Base-by-base conservation (phyloP, 2,888 invertebrate species). In the Xestia rhomboidea region DNA sequence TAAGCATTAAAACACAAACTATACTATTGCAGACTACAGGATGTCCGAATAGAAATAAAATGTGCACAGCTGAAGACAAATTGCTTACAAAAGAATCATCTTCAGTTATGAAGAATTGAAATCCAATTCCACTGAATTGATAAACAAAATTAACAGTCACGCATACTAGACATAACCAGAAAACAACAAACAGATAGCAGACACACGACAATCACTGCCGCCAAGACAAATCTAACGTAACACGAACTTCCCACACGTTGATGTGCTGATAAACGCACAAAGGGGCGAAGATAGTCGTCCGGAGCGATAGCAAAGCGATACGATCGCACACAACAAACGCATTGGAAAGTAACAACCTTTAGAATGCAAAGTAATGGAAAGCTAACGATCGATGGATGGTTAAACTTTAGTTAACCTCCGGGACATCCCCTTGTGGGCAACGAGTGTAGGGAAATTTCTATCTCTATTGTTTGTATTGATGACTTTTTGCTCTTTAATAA, bases 261-360 rank as follows among this genome's bases (percentile, higher is more conserved):
- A 93, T 93, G 51, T 81, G 77, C 83, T 87, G 93, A 93, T 94
- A 93, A 92, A 87, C 87, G 89, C 87, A 94, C 93, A 94, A 93
- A 93, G 93, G 90, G 89, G 93, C 90, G 91, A 93, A 92, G 92
- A 93, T 92, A 90, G 90, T 91, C 90, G 90, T 90, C 88, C 85
- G 85, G 84, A 77, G 87, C 91, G 93, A 93, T 94, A 93, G 90
- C 90, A 87, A 85, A 86, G 77, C 88, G 93, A 94, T 93, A 91
- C 81, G 84, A 91, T 93, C 90, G 85, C 90, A 90, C 88, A 91
- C 90, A 88, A 89, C 89, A 91, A 91, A 92, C 92, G 89, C 91
- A 91, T 93, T 94, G 93, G 95, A 95, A 95, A 93, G 93, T 90
- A 89, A 85, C 87, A 90, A 91, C 90, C 91, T 92, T 92, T 92